Evolutionary conservation across 2,888 invertebrate genomes (phyloP), one percentile per base, ranked within the genome.

Genomic region (Drosophila robusta): DNA sequence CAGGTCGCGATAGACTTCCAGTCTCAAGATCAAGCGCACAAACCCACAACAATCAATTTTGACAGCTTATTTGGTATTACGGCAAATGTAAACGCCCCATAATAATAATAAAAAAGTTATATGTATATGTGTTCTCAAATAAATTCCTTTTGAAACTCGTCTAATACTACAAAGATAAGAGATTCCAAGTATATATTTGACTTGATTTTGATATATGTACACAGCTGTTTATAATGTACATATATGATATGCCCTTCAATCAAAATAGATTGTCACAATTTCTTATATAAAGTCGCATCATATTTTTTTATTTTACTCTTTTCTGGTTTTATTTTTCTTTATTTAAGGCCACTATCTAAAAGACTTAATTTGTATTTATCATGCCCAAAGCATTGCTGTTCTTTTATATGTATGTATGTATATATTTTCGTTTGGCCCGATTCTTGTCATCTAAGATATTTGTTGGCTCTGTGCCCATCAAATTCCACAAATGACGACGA

Each of bases 401-500:
- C 39, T 14, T 14, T 18, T 14, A 8, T 34, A 16, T 56, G 4
- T 34, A 45, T 18, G 11, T 64, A 29, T 38, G 16, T 47, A 46
- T 26, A 29, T 57, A 38, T 36, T 46, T 34, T 34, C 24, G 29
- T 60, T 70, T 51, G 60, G 12, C n/a, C 56, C 54, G 61, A 57
- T 66, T 76, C 54, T 44, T 54, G 68, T 74, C 78, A 56, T 58
- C 57, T 47, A 41, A 62, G 47, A 62, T 41, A 62, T 75, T 72
- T 58, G 38, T 62, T 77, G 78, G 67, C 74, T 41, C 12, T 32
- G 4, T 55, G 77, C 77, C 66, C 77, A 66, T 44, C 34, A 42
- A 72, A 72, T 72, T 72, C 57, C 51, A 42, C 61, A 58, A 77
- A 56, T 56, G 58, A 56, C 46, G 55, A 56, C 47, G 36, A 50